A percentile compares a stretch with the other conserved stretches of the same genome.
phyloP scores from a whole-genome alignment of 2,113 vertebrate species.

The Polyodon spathula region DNA sequence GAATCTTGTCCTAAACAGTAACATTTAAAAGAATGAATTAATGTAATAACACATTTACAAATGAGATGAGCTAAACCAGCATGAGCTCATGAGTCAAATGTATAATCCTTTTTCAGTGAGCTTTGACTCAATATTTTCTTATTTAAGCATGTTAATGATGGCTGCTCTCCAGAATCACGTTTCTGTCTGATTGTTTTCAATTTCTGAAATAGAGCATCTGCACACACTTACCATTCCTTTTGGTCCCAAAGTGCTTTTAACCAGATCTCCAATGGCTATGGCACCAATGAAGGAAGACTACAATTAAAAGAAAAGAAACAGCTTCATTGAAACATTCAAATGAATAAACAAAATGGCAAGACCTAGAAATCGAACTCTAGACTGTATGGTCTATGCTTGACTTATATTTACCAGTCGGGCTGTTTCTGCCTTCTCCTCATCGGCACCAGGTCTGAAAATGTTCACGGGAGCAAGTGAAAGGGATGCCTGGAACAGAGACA shows the following conservation, averaged over 20 bases:
- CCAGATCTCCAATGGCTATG: constrained; percentile 91
- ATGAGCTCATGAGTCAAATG: too few species aligned
- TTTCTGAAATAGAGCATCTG: too few species aligned
- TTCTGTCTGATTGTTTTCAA: too few species aligned
- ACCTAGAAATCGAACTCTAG: too few species aligned
- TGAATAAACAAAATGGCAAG: background rate
- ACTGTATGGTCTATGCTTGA: background rate
- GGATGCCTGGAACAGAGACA: constrained; percentile 81
- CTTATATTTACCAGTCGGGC: constrained; percentile 79
- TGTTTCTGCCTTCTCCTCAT: constrained; percentile 94
- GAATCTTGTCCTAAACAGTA: constrained; percentile 80
- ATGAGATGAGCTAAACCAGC: too few species aligned
- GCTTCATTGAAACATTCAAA: background rate
- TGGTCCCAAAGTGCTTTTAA: constrained; percentile 94
- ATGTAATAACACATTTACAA: too few species aligned
- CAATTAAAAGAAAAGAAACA: constrained; percentile 21
- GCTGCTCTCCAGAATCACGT: too few species aligned
- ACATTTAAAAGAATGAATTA: too few species aligned
- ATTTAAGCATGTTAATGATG: too few species aligned
- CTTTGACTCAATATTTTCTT: too few species aligned
- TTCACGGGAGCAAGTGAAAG: constrained; percentile 90
- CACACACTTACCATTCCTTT: constrained; percentile 91
- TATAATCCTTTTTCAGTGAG: too few species aligned
- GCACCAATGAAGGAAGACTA: constrained; percentile 96
- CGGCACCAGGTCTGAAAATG: constrained; percentile 90